phyloP scores from a whole-genome alignment of 37 sponge, comb jelly and placozoan genomes.

The Chondrosia reniformis region DNA sequence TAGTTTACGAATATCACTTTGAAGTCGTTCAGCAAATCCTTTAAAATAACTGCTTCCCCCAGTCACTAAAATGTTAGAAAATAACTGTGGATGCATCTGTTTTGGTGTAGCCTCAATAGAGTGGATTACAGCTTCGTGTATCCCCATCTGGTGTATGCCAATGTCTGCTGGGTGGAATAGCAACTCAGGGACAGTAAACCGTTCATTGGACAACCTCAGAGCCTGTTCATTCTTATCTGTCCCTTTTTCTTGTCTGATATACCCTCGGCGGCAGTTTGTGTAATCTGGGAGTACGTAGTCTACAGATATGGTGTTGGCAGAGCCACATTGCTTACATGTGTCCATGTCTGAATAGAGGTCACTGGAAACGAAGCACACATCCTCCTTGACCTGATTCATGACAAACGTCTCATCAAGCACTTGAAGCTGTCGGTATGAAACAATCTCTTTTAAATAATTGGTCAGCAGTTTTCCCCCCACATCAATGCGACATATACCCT shows the following conservation, averaged over 20 bases:
- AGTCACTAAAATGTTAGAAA: conserved; percentile 83
- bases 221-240: conserved; percentile 47
- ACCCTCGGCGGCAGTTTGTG: conserved; percentile 61
- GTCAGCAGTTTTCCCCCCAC: conserved; percentile 97
- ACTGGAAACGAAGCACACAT: conserved; percentile 81
- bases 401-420: conserved; percentile 97
- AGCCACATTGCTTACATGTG: conserved; percentile 29
- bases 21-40: conserved; percentile 72
- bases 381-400: conserved; percentile 98
- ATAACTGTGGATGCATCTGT: conserved; percentile 86
- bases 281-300: conserved; percentile 97
- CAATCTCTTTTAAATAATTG: conserved; percentile 90
- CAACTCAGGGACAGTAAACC: conserved; percentile 91
- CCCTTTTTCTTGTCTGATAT: conserved; percentile 26
- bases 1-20: conserved; percentile 62
- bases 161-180: conserved; percentile 96
- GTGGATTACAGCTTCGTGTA: conserved; percentile 83
- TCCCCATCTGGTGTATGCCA: conserved; percentile 89
- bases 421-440: conserved; percentile 95
- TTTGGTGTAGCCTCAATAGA: conserved; percentile 72
- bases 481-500: conserved; percentile 72
- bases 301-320: conserved; percentile 34
- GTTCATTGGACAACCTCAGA: conserved; percentile 70
- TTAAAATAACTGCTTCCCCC: conserved; percentile 85
- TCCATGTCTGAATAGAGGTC: conserved; percentile 82